Conservation (phyloP, 1,140 invertebrate species). For the Frieseomelitta varia region DNA sequence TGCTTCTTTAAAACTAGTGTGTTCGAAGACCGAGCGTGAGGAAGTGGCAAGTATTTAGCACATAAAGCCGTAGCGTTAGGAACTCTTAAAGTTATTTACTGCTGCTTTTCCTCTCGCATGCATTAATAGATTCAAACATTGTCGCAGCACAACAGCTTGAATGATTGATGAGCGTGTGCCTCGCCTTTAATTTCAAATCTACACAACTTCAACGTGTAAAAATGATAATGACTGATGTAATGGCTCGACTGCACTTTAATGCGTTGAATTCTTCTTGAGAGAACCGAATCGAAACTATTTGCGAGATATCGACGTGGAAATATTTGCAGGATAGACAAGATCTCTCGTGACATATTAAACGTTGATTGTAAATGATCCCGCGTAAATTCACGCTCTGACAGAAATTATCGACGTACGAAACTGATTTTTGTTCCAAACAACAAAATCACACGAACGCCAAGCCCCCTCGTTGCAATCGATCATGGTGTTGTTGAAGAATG, state of each 20-base stretch:
- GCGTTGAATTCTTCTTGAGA: background rate
- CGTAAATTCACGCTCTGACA: background rate
- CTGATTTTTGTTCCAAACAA: background rate
- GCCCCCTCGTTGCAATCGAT: background rate
- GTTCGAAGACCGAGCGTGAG: background rate
- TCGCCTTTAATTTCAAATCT: background rate
- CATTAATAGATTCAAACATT: background rate
- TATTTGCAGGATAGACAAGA: conserved; percentile 3
- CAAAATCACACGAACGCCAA: background rate
- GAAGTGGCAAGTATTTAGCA: background rate
- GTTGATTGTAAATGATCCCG: background rate
- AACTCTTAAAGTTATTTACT: background rate
- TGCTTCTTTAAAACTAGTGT: conserved; percentile 8
- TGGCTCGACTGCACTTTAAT: too few relatives aligned
- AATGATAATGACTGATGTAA: too few relatives aligned
- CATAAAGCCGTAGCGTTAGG: background rate
- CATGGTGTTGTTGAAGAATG: too few relatives aligned
- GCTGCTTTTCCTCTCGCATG: background rate
- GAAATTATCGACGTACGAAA: background rate
- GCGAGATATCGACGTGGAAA: background rate
- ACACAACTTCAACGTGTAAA: background rate
- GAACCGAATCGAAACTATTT: background rate
- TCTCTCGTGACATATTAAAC: background rate
- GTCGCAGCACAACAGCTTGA: background rate
- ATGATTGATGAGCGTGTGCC: background rate